phyloP scores from a whole-genome alignment of 1,140 invertebrate genomes.

The Cydia splendana region DNA sequence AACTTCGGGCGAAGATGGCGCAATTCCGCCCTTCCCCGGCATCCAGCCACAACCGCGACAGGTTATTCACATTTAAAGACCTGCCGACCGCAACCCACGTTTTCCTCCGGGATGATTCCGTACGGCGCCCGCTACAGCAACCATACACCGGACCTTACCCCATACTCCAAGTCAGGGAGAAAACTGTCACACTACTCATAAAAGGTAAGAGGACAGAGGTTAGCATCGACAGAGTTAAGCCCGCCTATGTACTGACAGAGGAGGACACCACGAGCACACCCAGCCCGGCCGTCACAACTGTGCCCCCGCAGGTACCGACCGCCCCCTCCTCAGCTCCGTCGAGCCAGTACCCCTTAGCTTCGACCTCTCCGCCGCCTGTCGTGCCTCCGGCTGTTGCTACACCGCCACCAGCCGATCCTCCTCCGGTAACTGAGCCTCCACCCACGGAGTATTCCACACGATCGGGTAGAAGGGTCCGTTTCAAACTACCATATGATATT shows the following conservation, averaged over 20 bases:
- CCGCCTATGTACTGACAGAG: neutral
- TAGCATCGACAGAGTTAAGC: conserved; percentile 15
- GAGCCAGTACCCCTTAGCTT: no score
- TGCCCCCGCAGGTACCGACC: no score
- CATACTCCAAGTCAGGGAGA: neutral
- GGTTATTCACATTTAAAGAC: neutral
- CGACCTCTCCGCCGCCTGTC: no score
- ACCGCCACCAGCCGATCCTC: no score
- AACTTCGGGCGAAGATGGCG: conserved; percentile 36
- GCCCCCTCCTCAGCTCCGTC: no score
- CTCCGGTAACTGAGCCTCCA: no score
- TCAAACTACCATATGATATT: no score
- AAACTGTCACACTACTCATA: neutral
- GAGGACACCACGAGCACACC: neutral
- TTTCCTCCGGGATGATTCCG: neutral
- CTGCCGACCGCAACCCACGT: neutral
- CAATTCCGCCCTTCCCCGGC: conserved; percentile 32
- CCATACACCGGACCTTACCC: neutral
- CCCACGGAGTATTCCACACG: no score
- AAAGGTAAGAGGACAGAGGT: neutral
- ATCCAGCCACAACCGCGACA: neutral
- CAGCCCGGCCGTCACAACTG: no score
- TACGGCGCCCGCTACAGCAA: neutral
- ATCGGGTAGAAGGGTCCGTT: no score
- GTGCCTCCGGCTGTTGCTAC: no score